phyloP scores from a whole-genome alignment of 2,113 vertebrate genomes.

The Thunnus maccoyii region DNA sequence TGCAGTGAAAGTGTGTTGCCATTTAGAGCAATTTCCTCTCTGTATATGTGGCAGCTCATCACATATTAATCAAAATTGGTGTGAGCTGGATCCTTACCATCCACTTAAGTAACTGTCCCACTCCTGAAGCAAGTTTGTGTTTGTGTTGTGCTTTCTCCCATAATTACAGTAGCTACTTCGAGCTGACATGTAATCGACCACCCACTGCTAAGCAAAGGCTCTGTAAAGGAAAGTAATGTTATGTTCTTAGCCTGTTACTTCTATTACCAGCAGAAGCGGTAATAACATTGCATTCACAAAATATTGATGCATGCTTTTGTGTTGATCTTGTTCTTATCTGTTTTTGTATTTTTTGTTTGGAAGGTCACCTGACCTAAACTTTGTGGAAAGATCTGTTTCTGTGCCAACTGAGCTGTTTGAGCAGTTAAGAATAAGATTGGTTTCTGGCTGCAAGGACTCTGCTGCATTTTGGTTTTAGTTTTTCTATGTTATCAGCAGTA shows the following conservation, averaged over 20 bases:
- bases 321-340: neutral
- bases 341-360: conserved; percentile 1
- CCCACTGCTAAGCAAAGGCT: conserved; percentile 6
- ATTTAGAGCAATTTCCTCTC: conserved; percentile 24
- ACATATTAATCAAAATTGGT: conserved; percentile 45
- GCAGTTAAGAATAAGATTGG: conserved; percentile 29
- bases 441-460: conserved; percentile 4
- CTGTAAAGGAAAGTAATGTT: neutral
- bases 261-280: neutral
- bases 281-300: neutral
- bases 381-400: neutral
- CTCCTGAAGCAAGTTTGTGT: conserved; percentile 13
- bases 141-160: conserved; percentile 28
- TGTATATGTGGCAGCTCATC: conserved; percentile 51
- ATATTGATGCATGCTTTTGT: neutral
- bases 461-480: conserved; percentile 15
- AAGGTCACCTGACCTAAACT: neutral
- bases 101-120: conserved; percentile 63
- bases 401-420: conserved; percentile 13
- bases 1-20: conserved; percentile 31
- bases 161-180: conserved; percentile 18
- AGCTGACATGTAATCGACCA: conserved; percentile 2
- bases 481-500: conserved; percentile 26
- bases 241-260: neutral
- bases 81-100: conserved; percentile 48